phyloP scores from a whole-genome alignment of 2,888 invertebrate genomes.

The Lepidocyrtinus sp. region DNA sequence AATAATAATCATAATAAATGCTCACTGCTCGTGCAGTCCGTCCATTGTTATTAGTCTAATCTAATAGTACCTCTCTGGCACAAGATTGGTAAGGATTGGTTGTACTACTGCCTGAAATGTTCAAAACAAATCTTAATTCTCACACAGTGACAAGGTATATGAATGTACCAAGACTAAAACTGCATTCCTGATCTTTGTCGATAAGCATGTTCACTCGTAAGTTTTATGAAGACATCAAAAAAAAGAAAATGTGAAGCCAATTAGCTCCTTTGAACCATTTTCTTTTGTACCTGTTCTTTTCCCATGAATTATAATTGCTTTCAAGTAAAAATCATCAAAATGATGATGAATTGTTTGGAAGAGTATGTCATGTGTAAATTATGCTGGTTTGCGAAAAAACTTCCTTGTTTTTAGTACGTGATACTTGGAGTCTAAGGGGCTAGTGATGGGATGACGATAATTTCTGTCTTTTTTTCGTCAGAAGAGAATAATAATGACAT shows the following conservation, averaged over 20 bases:
- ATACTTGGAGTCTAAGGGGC: background rate
- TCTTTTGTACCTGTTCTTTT: conserved; percentile 31
- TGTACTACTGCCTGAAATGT: background rate
- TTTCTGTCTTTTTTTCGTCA: background rate
- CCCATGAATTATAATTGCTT: conserved; percentile 28
- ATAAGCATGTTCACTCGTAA: background rate
- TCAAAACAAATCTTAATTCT: background rate
- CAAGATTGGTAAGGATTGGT: conserved; percentile 14
- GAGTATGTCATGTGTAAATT: conserved; percentile 4
- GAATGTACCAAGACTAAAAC: background rate
- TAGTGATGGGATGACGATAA: background rate
- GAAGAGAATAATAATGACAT: conserved; percentile 23
- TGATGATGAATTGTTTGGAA: conserved; percentile 30
- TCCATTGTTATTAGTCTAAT: background rate
- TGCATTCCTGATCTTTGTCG: conserved; percentile 33
- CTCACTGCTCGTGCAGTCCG: conserved; percentile 6
- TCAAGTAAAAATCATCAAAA: conserved; percentile 4
- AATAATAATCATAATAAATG: conserved; percentile 18
- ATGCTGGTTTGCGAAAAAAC: conserved; percentile 9
- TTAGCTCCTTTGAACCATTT: conserved; percentile 43
- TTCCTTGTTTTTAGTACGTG: conserved; percentile 22
- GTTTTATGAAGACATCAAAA: conserved; percentile 25
- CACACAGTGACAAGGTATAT: background rate
- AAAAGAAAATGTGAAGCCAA: conserved; percentile 26
- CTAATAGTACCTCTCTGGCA: background rate